Evolutionary conservation across 2,113 vertebrate species (phyloP), one percentile per base, ranked within the genome.

Genomic region (Forbesichthys agassizii): DNA sequence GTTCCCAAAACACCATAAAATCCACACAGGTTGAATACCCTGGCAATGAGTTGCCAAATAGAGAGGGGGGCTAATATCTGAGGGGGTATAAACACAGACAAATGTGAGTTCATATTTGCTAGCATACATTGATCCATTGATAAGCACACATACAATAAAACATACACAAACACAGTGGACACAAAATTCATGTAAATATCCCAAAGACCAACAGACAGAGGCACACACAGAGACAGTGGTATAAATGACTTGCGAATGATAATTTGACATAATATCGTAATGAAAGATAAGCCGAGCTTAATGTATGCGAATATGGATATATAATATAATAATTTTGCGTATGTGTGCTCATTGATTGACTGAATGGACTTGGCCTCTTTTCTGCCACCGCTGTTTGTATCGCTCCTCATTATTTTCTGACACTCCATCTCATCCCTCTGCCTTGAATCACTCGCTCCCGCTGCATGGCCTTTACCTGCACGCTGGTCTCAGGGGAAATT

Each of bases 1-100:
- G 87, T 89, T 91, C 88, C 88, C 87, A 91, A 90, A 91, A 91
- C 90, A 88, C 85, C 79, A 91, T 89, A 89, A 90, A 92, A 91
- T 86, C 80, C 83, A 87, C 54, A 70, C 86, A 87, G 88, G 84
- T 88, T 83, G 91, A 88, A 86, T 89, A 86, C 76, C 69, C 86
- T 84, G 75, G 78, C 90, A 91, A 91, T 91, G 85, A 91, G 87
- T 91, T 85, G 84, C 77, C 68, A 79, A 82, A 73, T 51, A 69
- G 64, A 78, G 77, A 75, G 73, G 57, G 74, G 69, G 82, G 78
- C 60, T 82, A 84, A 88, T 82, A 86, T 82, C 70, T 75, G 71
- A 73, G 71, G 75, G 74, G 77, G 69, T 63, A 51, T 68, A 70
- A 48, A 54, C 51, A 46, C 59, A 66, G 58, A 67, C 49, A 77